Evolutionary conservation across 2,888 invertebrate genomes (phyloP), one percentile per base, ranked within the genome.

Genomic region (Hirudinaria manillensis): DNA sequence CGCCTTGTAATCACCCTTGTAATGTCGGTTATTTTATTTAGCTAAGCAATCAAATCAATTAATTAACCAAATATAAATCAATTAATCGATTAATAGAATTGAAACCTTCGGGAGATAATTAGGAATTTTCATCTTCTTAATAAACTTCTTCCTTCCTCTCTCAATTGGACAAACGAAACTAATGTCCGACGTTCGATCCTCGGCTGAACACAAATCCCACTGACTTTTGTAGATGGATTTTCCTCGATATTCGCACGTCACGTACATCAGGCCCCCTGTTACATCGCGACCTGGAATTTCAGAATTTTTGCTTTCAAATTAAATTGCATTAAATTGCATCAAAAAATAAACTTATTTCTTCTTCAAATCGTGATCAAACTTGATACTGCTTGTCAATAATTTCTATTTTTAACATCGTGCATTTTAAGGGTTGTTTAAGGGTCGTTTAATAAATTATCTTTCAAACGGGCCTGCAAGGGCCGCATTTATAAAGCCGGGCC

Each of bases 201-300:
- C 81, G 6, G 82, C 77, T 2, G 79, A 80, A 76, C 83, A 83
- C 38, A 83, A 79, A 21, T 82, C 82, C 82, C 82, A 83, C 76
- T 82, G 80, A 75, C 81, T 81, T 75, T 79, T 80, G 75, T 80
- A 83, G 51, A 83, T 77, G 27, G 81, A 80, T 36, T 81, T 80
- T 0, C 81, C 81, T 67, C 83, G 82, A 77, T 83, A 83, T 73
- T 80, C 79, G 13, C 81, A 80, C 34, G 80, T 80, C 3, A 83
- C 73, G 75, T 77, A 79, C 74, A 83, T 80, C 74, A 80, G 79
- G 0, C 82, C 82, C 1, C 79, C 81, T 1, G 77, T 80, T 21
- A 81, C 65, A 21, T 79, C 80, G 0, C 78, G 70, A 6, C 80
- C 82, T 82, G 78, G 38, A 61, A 61, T 45, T 45, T 45, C 45